Evolutionary conservation across 2,888 invertebrate genomes (phyloP).

Genomic region (Aleiodes leptofemur): DNA sequence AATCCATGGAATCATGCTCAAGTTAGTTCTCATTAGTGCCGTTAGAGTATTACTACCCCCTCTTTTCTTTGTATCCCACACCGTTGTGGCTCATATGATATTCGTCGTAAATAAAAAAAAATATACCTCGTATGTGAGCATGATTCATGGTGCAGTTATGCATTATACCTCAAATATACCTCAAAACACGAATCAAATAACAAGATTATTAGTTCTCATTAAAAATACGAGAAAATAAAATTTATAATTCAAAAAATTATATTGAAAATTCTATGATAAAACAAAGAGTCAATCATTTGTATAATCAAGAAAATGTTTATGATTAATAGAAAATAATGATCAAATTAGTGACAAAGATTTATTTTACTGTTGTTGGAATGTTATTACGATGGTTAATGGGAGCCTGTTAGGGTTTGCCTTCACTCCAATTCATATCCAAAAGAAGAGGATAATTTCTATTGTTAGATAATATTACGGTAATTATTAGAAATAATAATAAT

Average conservation of each 20-base stretch:
- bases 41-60: not conserved
- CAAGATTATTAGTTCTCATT: not conserved
- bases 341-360: slow-evolving; percentile 7
- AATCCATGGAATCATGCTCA: not conserved
- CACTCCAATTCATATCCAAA: not conserved
- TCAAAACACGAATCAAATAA: slow-evolving; percentile 54
- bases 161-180: slow-evolving; percentile 52
- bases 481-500: not conserved
- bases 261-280: too few relatives aligned
- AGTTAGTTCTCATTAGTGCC: not conserved
- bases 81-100: slow-evolving; percentile 14
- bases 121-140: slow-evolving; percentile 44
- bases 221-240: slow-evolving; percentile 1
- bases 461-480: slow-evolving; percentile 34
- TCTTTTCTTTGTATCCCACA: not conserved
- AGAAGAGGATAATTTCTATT: not conserved
- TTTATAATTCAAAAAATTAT: not conserved
- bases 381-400: slow-evolving; percentile 22
- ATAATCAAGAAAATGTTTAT: not conserved
- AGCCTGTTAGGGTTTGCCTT: slow-evolving; percentile 26
- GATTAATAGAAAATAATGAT: not conserved
- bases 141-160: slow-evolving; percentile 61
- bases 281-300: too few relatives aligned
- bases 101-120: slow-evolving; percentile 40
- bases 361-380: slow-evolving; percentile 9